Evolutionary conservation across 37 sponge, comb jelly and placozoan genomes (phyloP).

Genomic region (Theonella swinhoei): DNA sequence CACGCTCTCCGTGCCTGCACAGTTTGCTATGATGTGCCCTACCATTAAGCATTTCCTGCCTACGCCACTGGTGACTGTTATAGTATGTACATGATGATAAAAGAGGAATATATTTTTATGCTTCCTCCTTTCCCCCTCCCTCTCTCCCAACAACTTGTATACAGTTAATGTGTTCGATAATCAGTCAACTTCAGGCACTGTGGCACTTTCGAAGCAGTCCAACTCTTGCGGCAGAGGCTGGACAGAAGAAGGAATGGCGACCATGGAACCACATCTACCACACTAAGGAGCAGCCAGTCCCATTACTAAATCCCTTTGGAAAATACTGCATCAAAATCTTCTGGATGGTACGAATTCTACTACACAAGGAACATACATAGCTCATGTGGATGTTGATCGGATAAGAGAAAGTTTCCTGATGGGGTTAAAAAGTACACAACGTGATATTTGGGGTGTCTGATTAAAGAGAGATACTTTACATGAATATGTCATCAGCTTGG

Average conservation of each 20-base stretch:
- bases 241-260: conserved; percentile 51
- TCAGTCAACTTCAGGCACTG: conserved; percentile 70
- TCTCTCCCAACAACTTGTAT: neutral
- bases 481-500: too few species aligned
- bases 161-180: conserved; percentile 70
- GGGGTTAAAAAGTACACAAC: too few species aligned
- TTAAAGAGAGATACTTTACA: too few species aligned
- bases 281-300: conserved; percentile 69
- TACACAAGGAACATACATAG: neutral
- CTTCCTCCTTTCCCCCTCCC: neutral
- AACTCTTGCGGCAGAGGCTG: neutral
- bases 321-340: conserved; percentile 88
- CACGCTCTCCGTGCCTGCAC: too few species aligned
- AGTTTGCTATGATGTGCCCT: too few species aligned
- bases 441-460: too few species aligned
- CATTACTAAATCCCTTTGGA: conserved; percentile 75
- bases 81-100: too few species aligned
- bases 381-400: too few species aligned
- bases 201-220: conserved; percentile 49
- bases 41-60: too few species aligned
- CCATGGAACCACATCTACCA: conserved; percentile 97
- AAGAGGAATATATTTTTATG: neutral
- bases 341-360: conserved; percentile 81
- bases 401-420: too few species aligned
- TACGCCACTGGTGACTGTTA: too few species aligned